Base-by-base conservation (phyloP, 2,113 vertebrate species). In the Paralichthys olivaceus region DNA sequence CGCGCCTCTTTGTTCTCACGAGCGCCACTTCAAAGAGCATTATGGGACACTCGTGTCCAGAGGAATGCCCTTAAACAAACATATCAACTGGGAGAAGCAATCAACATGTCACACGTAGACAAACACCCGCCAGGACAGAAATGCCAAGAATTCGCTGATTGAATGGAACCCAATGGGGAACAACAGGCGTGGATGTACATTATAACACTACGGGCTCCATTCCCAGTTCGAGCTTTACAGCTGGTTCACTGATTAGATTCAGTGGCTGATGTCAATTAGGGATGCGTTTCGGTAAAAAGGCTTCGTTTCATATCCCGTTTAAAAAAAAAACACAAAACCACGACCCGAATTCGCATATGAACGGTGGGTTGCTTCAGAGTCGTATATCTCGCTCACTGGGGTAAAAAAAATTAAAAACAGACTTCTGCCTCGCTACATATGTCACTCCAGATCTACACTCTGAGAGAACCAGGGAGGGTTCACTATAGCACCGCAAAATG, bases 201-300 rank as follows among this genome's bases (percentile, higher is more conserved):
- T 66, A 56, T 57, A 64, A 86, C 71, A 73, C 77, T 12, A 63
- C 25, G 25, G 87, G 77, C 86, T 70, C 56, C 61, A 28, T 70
- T 83, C 73, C 71, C 76, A 79, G 72, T 75, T 72, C 55, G 61
- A 79, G 80, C 75, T 72, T 76, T 62, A 79, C 85, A 77, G 9
- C 77, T 72, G 78, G 59, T 79, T 84, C 79, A 68, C 9, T 75
- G 84, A 84, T 69, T 71, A 72, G 76, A 77, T 83, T 83, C 81
- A 79, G 78, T 83, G 78, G 81, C 84, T 84, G 61, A 77, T 69
- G 78, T 83, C 84, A 84, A 85, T 89, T 83, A 89, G 84, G 74
- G 83, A 80, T 53, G 81, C 64, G 74, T 86, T 84, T 82, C 17
- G 19, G 76, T 78, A 84, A 89, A 89, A 7, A 51, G 70, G 75